Conservation (phyloP, 1,140 invertebrate species). For the Panonychus citri region DNA sequence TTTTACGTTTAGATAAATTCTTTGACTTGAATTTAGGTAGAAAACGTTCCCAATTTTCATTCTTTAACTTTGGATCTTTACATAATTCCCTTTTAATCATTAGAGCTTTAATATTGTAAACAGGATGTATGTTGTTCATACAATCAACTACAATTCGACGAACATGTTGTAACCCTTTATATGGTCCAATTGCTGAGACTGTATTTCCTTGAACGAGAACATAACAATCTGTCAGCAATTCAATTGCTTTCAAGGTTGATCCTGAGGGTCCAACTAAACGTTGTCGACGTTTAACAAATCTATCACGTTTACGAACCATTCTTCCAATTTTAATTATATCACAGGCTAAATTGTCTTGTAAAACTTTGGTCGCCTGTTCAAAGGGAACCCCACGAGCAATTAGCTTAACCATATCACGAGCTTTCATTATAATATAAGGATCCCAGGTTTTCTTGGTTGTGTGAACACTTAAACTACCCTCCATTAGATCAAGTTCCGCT, state of each 20-base stretch:
- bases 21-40: slow-evolving; percentile 86
- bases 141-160: slow-evolving; percentile 67
- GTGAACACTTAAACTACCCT: slow-evolving; percentile 81
- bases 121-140: slow-evolving; percentile 99
- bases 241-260: slow-evolving; percentile 42
- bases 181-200: slow-evolving; percentile 83
- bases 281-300: slow-evolving; percentile 85
- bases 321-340: slow-evolving; percentile 95
- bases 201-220: slow-evolving; percentile 92
- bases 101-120: slow-evolving; percentile 90
- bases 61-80: slow-evolving; percentile 66
- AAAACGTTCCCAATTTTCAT: slow-evolving; percentile 93
- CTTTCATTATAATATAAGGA: slow-evolving; percentile 90
- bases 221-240: slow-evolving; percentile 92
- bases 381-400: slow-evolving; percentile 85
- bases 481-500: slow-evolving; percentile 76
- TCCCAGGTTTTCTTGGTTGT: slow-evolving; percentile 97
- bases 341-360: slow-evolving; percentile 66
- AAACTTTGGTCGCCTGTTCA: slow-evolving; percentile 45
- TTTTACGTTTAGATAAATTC: slow-evolving; percentile 57
- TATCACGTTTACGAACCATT: slow-evolving; percentile 69
- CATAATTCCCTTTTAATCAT: slow-evolving; percentile 92
- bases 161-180: slow-evolving; percentile 77
- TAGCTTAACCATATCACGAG: slow-evolving; percentile 83
- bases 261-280: slow-evolving; percentile 74